These are phyloP conservation scores for Agriopis marginaria DNA, from an alignment of 2,888 invertebrate species.

Conservation along the genomic window DNA sequence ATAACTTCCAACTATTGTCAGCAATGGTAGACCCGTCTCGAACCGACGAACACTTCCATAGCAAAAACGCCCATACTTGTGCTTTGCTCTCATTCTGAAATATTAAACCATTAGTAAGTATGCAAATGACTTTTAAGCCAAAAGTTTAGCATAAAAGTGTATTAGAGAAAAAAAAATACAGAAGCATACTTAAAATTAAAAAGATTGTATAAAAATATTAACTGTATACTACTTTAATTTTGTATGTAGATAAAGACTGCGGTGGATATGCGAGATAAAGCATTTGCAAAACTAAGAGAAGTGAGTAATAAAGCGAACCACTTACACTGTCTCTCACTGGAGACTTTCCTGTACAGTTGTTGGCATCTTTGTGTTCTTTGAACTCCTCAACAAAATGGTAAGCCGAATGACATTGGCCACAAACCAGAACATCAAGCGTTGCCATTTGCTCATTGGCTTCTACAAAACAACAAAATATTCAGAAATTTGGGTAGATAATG, in stretches of 20 bases:
- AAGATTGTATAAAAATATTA: too few species aligned
- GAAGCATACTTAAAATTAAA: too few species aligned
- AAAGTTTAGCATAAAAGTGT: background rate
- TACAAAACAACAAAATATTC: slow-evolving; percentile 57
- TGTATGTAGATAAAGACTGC: too few species aligned
- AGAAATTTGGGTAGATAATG: background rate
- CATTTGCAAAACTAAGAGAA: background rate
- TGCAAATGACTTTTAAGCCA: background rate
- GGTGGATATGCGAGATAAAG: too few species aligned
- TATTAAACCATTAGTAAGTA: background rate
- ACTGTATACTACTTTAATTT: too few species aligned
- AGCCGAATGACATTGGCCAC: slow-evolving; percentile 93
- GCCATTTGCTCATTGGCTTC: slow-evolving; percentile 92
- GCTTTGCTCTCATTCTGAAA: slow-evolving; percentile 91
- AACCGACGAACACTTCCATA: slow-evolving; percentile 90
- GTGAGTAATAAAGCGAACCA: background rate
- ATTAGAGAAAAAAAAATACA: too few species aligned
- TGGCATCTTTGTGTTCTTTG: slow-evolving; percentile 89
- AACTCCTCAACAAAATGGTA: slow-evolving; percentile 93
- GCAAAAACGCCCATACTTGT: slow-evolving; percentile 93
- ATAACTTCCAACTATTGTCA: slow-evolving; percentile 91
- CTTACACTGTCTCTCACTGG: slow-evolving; percentile 89
- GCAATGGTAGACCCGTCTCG: slow-evolving; percentile 78
- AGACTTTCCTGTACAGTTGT: slow-evolving; percentile 87
- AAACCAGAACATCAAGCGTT: slow-evolving; percentile 92